Conservation (phyloP, 2,113 vertebrate genomes). For the Neodontobutis hainanensis region DNA sequence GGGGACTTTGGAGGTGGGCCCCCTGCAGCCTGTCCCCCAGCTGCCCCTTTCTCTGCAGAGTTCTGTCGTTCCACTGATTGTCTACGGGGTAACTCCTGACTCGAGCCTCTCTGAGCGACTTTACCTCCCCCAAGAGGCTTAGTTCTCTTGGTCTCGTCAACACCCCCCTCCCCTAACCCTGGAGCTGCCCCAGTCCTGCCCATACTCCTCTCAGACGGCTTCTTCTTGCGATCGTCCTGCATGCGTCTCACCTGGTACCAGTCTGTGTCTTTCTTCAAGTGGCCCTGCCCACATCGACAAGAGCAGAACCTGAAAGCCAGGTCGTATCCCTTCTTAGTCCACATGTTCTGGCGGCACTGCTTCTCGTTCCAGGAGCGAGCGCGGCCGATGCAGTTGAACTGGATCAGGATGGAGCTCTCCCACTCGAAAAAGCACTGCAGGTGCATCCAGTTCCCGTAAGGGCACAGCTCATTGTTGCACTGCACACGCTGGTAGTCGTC, state of each 20-base stretch:
- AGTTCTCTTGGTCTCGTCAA: slow-evolving; percentile 89
- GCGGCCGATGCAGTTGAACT: slow-evolving; percentile 98
- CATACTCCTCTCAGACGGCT: slow-evolving; percentile 83
- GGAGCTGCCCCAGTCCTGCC: slow-evolving; percentile 68
- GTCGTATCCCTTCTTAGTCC: slow-evolving; percentile 99
- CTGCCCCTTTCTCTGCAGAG: slow-evolving; percentile 85
- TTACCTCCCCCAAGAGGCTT: slow-evolving; percentile 78
- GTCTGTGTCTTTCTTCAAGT: slow-evolving; percentile 97
- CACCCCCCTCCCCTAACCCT: slow-evolving; percentile 56
- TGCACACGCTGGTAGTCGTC: slow-evolving; percentile 97
- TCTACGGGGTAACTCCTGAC: slow-evolving; percentile 87
- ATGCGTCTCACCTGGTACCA: slow-evolving; percentile 97
- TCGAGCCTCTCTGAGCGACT: slow-evolving; percentile 81
- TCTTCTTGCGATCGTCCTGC: slow-evolving; percentile 97
- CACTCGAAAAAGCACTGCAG: slow-evolving; percentile 98
- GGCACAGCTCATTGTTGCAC: slow-evolving; percentile 96
- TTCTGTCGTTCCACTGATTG: slow-evolving; percentile 93
- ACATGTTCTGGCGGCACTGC: slow-evolving; percentile 99
- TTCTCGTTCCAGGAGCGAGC: slow-evolving; percentile 99
- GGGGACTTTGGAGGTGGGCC: slow-evolving; percentile 82
- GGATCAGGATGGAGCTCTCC: slow-evolving; percentile 98
- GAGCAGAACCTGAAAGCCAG: slow-evolving; percentile 98
- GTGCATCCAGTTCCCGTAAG: slow-evolving; percentile 95
- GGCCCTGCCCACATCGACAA: slow-evolving; percentile 95
- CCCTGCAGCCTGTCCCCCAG: slow-evolving; percentile 14